Evolutionary conservation across 2,113 vertebrate genomes (phyloP).

Genomic region (Todiramphus saurophagus): DNA sequence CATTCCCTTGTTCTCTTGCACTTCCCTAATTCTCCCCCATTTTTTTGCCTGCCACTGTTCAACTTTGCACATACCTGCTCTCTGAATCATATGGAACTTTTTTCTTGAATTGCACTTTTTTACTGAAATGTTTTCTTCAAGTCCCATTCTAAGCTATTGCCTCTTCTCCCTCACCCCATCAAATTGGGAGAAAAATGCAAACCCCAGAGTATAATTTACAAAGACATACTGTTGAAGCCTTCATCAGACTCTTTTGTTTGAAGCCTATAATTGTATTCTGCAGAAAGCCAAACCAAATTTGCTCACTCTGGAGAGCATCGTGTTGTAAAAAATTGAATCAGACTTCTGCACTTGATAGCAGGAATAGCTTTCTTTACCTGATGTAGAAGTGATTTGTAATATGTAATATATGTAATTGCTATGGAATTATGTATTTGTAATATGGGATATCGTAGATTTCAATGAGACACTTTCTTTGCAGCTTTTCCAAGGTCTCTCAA

Average conservation of each 20-base stretch:
- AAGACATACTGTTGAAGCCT: neutral
- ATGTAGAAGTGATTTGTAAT: neutral
- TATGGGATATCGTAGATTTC: neutral
- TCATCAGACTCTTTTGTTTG: neutral
- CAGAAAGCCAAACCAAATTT: constrained; percentile 38
- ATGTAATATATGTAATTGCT: neutral
- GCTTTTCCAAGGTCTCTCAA: neutral
- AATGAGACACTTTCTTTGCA: neutral
- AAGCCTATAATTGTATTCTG: constrained; percentile 33
- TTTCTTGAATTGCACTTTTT: neutral
- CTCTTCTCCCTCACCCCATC: neutral
- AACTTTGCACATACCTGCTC: neutral
- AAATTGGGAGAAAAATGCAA: neutral
- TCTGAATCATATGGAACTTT: neutral
- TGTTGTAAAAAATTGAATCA: constrained; percentile 27
- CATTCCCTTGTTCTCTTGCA: neutral
- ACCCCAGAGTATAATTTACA: neutral
- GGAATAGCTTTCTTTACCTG: neutral
- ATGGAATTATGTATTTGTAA: neutral
- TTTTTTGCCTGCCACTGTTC: neutral
- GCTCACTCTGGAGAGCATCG: neutral
- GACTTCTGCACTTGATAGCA: neutral
- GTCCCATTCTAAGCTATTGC: neutral
- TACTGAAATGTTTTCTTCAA: neutral
- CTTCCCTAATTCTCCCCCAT: neutral